phyloP scores from a whole-genome alignment of 2,797 vertebrate species.

The Staurois parvus region DNA sequence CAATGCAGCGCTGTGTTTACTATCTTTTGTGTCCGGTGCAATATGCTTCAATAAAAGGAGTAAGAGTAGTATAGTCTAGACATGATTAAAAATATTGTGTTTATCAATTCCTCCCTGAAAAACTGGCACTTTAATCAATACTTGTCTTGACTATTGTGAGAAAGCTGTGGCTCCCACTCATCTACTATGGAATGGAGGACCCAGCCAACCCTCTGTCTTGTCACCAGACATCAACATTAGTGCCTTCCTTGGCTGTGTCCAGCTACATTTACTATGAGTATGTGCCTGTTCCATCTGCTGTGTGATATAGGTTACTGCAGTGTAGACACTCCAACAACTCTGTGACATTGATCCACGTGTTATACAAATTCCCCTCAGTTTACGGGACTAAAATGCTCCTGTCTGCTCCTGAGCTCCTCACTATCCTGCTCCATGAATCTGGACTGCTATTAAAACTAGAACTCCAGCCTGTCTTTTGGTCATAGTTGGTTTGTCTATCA shows the following conservation, averaged over 20 bases:
- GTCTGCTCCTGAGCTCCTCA: too few relatives aligned
- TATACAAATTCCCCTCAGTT: too few relatives aligned
- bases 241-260: background rate
- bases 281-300: too few relatives aligned
- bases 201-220: background rate
- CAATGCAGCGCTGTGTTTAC: constrained; percentile 18
- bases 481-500: too few relatives aligned
- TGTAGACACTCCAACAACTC: too few relatives aligned
- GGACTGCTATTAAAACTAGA: too few relatives aligned
- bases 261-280: background rate
- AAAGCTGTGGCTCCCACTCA: background rate
- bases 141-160: background rate
- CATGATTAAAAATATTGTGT: background rate
- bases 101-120: background rate
- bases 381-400: too few relatives aligned
- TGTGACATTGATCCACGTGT: too few relatives aligned
- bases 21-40: constrained; percentile 33
- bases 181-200: background rate
- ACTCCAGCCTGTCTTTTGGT: too few relatives aligned
- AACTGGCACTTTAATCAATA: background rate
- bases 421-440: too few relatives aligned
- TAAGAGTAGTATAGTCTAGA: background rate
- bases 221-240: background rate
- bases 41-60: constrained; percentile 3
- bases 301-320: too few relatives aligned